Base-by-base conservation (phyloP, 2,888 invertebrate genomes). In the Cotesia congregata region DNA sequence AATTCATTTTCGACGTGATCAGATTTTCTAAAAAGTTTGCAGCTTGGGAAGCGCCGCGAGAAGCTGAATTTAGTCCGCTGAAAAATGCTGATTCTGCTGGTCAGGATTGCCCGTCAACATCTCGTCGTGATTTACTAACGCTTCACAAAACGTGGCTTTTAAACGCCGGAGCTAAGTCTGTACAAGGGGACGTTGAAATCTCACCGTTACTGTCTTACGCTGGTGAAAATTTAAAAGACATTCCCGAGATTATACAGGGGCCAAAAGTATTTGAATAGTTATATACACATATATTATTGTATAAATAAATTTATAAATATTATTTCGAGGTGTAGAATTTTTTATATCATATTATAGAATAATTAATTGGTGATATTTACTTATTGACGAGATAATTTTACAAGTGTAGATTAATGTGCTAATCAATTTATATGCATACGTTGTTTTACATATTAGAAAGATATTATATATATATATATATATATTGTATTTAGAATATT, bases 1-100 rank as follows among this genome's bases (percentile, higher is more conserved):
- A 99, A 90, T 99, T 99, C 88, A 96, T 99, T 7, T 99, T 99
- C 88, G 99, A 99, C 90, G 98, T 99, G 0, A 99, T 99, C 87
- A 95, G 95, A 86, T 97, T 97, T 90, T 94, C 98, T 0, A 93
- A 96, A 81, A 94, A 94, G 83, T 96, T 99, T 86, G 97, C 95
- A 9, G 96, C 97, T 5, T 96, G 98, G 93, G 98, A 99, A 90
- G 96, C 96, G 0, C 93, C 95, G 0, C 93, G 99, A 67, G 94
- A 96, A 82, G 95, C 96, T 78, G 99, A 99, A 88, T 99, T 99
- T 88, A 97, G 98, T 83, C 98, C 99, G 0, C 90, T 99, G 81
- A 99, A 99, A 88, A 99, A 99, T 90, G 93, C 96, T 0, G 96
- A 98, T 87, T 91, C 93, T 0, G 95, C 93, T 0, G 95, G 95